A percentile compares a stretch with the other conserved stretches of the same genome.
phyloP scores from a whole-genome alignment of 2,888 invertebrate genomes.

The Drosophila putrida region DNA sequence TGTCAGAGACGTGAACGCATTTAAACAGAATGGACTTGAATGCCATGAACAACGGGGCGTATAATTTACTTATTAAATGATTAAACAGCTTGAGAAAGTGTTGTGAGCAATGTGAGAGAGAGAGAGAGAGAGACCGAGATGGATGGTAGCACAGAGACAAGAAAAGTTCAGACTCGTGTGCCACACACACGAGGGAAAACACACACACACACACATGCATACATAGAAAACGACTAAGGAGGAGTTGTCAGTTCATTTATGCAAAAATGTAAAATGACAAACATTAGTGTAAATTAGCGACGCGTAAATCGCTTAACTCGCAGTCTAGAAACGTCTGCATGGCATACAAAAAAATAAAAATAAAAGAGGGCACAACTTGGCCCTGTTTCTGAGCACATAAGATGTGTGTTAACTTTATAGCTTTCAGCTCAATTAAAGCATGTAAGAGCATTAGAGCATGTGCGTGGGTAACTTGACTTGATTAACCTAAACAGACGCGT shows the following conservation, averaged over 20 bases:
- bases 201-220: neutral
- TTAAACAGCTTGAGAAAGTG: constrained; percentile 65
- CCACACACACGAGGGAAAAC: constrained; percentile 5
- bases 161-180: constrained; percentile 44
- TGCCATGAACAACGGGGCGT: constrained; percentile 35
- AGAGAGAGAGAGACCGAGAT: neutral
- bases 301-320: constrained; percentile 74
- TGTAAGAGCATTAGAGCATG: constrained; percentile 36
- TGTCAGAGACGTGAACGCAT: neutral
- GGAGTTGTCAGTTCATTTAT: constrained; percentile 57
- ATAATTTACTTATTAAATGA: constrained; percentile 78
- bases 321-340: constrained; percentile 16
- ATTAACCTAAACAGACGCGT: constrained; percentile 2
- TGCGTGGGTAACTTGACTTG: constrained; percentile 22
- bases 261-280: constrained; percentile 75
- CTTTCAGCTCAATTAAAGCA: constrained; percentile 71
- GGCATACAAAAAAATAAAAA: neutral
- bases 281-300: constrained; percentile 81
- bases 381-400: constrained; percentile 37
- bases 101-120: constrained; percentile 15
- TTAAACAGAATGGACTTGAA: constrained; percentile 12
- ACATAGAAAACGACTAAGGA: neutral
- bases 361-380: constrained; percentile 25
- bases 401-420: constrained; percentile 56
- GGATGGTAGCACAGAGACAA: constrained; percentile 3